These are phyloP conservation scores for Cyclina sinensis DNA, from an alignment of 1,140 invertebrate genomes.

Conservation along the genomic window DNA sequence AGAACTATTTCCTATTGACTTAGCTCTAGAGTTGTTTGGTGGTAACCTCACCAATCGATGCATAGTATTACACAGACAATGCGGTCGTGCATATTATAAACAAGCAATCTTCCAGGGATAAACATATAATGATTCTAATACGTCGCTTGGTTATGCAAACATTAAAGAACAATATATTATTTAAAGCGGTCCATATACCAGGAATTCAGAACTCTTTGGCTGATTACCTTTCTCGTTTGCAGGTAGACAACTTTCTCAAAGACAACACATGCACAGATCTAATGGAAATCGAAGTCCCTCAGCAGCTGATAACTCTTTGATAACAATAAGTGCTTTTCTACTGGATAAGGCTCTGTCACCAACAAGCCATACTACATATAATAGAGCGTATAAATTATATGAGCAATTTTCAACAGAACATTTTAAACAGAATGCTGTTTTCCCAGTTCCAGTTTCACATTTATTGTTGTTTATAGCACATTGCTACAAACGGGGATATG, in stretches of 20 bases:
- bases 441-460: neutral
- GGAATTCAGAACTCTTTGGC: neutral
- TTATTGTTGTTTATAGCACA: constrained; percentile 21
- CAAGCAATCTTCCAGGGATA: constrained; percentile 52
- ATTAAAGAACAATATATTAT: constrained; percentile 60
- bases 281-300: neutral
- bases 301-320: constrained; percentile 2
- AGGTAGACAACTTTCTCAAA: constrained; percentile 1
- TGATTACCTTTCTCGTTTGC: constrained; percentile 35
- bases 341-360: neutral
- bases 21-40: constrained; percentile 30
- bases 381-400: constrained; percentile 3
- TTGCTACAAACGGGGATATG: neutral
- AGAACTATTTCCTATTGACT: constrained; percentile 36
- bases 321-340: neutral
- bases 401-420: neutral
- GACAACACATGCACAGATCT: constrained; percentile 10
- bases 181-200: constrained; percentile 63
- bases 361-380: neutral
- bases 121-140: constrained; percentile 54
- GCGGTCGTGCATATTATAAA: constrained; percentile 65
- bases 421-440: neutral
- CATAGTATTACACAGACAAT: constrained; percentile 20
- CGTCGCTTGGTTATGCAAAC: constrained; percentile 35
- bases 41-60: neutral